These are phyloP conservation scores for Lycaon pictus DNA, from an alignment of 2,113 vertebrate species.

Conservation along the genomic window DNA sequence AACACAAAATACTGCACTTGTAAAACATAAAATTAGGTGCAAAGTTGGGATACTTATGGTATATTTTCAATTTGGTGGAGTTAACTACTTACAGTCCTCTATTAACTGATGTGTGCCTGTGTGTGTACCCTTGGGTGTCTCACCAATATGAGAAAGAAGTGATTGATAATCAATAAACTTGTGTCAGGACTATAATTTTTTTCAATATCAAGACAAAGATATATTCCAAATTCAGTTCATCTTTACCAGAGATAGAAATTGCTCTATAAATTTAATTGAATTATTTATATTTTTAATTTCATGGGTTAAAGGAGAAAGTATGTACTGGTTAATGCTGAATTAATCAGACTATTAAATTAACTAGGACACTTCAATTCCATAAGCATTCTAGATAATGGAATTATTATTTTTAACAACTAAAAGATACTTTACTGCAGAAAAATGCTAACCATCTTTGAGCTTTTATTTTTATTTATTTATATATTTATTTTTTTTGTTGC, in stretches of 20 bases:
- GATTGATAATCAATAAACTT: constrained; percentile 36
- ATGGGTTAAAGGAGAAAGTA: background rate
- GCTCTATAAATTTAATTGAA: constrained; percentile 25
- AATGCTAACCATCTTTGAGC: background rate
- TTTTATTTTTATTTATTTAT: background rate
- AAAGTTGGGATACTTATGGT: constrained; percentile 16
- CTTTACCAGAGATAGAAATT: constrained; percentile 8
- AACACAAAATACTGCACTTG: constrained; percentile 47
- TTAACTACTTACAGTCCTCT: constrained; percentile 15
- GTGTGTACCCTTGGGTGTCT: background rate
- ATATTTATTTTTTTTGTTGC: background rate
- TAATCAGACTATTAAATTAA: constrained; percentile 49
- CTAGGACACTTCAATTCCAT: background rate
- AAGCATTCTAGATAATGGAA: constrained; percentile 8
- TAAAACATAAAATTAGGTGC: constrained; percentile 41
- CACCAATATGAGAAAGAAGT: constrained; percentile 36
- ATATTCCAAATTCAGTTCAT: constrained; percentile 27
- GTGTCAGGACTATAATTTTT: constrained; percentile 35
- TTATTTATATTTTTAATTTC: constrained; percentile 64
- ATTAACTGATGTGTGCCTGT: background rate
- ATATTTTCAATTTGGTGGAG: constrained; percentile 16
- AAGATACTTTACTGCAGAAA: background rate
- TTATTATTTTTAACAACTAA: constrained; percentile 1
- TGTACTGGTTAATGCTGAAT: constrained; percentile 24
- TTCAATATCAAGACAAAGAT: constrained; percentile 36